A percentile compares a stretch with the other conserved stretches of the same genome.
phyloP scores from a whole-genome alignment of 2,113 vertebrate genomes.

The Burhinus bistriatus region DNA sequence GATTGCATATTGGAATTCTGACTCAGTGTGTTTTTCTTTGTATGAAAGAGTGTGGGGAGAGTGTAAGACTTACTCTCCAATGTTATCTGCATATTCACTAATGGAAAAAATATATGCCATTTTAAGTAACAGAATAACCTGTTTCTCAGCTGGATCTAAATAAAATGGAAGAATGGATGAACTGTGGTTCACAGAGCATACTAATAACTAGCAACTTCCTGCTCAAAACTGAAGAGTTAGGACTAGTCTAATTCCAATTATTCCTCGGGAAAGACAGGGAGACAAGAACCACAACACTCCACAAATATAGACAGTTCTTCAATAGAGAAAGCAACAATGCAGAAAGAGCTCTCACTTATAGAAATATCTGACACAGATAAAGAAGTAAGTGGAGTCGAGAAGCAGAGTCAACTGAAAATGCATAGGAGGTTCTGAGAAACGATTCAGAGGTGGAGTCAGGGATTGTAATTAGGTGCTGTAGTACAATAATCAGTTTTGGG shows the following conservation, averaged over 20 bases:
- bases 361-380: neutral
- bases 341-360: neutral
- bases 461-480: neutral
- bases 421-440: neutral
- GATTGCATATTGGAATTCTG: neutral
- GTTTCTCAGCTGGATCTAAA: neutral
- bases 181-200: neutral
- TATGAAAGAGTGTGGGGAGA: neutral
- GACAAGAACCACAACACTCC: neutral
- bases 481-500: neutral
- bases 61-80: neutral
- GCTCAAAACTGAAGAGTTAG: neutral
- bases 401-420: neutral
- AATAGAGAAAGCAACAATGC: rapidly evolving
- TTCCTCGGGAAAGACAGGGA: neutral
- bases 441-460: neutral
- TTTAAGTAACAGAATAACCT: neutral
- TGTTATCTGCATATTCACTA: rapidly evolving
- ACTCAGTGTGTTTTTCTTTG: neutral
- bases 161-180: neutral
- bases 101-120: neutral
- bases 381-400: rapidly evolving
- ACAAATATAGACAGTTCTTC: neutral
- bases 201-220: neutral
- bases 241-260: neutral